Evolutionary conservation across 1,140 invertebrate genomes (phyloP), one percentile per base, ranked within the genome.

Genomic region (Venustaconcha ellipsiformis): DNA sequence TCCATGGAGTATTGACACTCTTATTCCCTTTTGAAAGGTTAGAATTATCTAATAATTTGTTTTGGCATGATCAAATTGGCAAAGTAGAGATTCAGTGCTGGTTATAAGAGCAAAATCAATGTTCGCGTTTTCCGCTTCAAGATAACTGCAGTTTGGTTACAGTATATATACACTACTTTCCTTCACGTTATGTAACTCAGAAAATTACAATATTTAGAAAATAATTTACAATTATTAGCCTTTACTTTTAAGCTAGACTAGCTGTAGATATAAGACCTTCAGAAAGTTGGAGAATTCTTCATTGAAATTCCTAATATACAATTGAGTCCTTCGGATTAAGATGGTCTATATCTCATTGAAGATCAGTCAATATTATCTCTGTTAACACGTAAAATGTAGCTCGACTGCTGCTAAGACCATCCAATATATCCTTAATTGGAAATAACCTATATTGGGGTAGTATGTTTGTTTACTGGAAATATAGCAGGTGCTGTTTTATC

Each of bases 311-410:
- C 37, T n/a, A 23, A 26, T 37, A 59, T 62, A 70, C 58, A 48
- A 72, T 63, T 8, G 65, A 57, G 30, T 72, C 30, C 56, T 72
- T 55, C 2, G 65, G 57, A 20, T 67, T 59, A 37, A 67, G 48
- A 5, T 60, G 37, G 37, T 65, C 67, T 74, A 67, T 67, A 13
- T 65, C 37, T 65, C 72, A 74, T 18, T 67, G 64, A 14, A 67
- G 12, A 5, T 64, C 72, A 17, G 72, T 18, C 48, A 74, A 55
- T 8, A 67, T 58, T 30, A 23, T 67, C 23, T 74, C 57, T 23
- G 67, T 67, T 26, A 74, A 30, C 12, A 64, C 20, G 12, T 74
- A 37, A 67, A 74, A 74, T 5, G 72, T 74, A n/a, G 72, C 64
- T 13, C 64, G 72, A 12, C 64, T 65, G 20, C 67, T 74, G 20